phyloP scores from a whole-genome alignment of 1,140 invertebrate genomes.

The Camponotus pennsylvanicus region DNA sequence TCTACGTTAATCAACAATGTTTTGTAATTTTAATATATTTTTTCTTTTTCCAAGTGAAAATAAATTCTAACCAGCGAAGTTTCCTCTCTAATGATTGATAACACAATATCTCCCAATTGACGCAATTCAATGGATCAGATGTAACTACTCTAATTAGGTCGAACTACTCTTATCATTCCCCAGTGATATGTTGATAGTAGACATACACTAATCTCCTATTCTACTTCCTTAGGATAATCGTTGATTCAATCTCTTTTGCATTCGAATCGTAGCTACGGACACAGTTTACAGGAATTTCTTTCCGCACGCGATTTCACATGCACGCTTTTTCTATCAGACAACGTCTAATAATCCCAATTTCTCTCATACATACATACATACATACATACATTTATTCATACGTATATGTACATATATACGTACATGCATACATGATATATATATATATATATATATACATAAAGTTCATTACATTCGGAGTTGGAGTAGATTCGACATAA shows the following conservation, averaged over 20 bases:
- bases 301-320: conserved; percentile 65
- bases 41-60: not conserved
- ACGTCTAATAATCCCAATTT: not conserved
- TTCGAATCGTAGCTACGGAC: not conserved
- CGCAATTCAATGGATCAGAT: not conserved
- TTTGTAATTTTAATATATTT: not conserved
- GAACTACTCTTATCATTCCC: conserved; percentile 64
- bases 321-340: not conserved
- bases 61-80: not conserved
- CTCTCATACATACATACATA: too few relatives aligned
- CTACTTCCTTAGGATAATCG: not conserved
- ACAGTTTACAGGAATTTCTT: conserved; percentile 22
- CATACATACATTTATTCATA: not conserved
- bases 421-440: not conserved
- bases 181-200: conserved; percentile 35
- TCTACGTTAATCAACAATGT: not conserved
- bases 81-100: not conserved
- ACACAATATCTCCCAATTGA: not conserved
- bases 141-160: conserved; percentile 66
- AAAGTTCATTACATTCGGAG: not conserved
- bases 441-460: not conserved
- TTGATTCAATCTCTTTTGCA: conserved; percentile 28
- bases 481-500: not conserved
- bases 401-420: not conserved
- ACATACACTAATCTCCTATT: not conserved